phyloP scores from a whole-genome alignment of 2,113 vertebrate genomes.

The Scytalopus superciliaris region DNA sequence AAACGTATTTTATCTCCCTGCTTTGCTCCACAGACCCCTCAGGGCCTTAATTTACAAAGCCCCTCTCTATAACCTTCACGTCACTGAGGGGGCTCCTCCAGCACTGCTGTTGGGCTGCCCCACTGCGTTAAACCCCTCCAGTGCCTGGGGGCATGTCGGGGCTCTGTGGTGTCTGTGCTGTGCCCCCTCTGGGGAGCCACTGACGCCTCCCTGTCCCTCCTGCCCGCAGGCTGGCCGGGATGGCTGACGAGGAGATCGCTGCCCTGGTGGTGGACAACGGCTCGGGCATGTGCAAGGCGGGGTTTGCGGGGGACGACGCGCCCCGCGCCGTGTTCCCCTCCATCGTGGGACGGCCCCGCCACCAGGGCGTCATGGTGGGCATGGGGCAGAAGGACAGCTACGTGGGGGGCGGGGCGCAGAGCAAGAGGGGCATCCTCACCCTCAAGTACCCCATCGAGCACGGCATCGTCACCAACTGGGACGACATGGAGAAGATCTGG shows the following conservation, averaged over 20 bases:
- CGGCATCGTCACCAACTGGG: constrained; percentile 71
- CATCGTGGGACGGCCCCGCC: constrained; percentile 73
- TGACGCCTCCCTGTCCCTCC: accelerated
- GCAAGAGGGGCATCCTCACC: constrained; percentile 76
- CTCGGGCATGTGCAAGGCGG: constrained; percentile 73
- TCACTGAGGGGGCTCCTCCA: not conserved
- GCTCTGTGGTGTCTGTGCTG: not conserved
- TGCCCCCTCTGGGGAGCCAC: accelerated
- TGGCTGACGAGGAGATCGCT: constrained; percentile 67
- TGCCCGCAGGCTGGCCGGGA: not conserved
- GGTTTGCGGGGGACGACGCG: constrained; percentile 70
- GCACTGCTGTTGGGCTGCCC: accelerated
- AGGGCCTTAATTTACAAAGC: accelerated
- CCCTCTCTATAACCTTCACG: accelerated
- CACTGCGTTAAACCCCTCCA: accelerated
- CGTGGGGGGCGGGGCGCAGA: constrained; percentile 76
- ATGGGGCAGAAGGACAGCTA: constrained; percentile 77
- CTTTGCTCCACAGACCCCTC: not conserved
- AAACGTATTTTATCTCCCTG: accelerated
- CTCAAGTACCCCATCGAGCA: constrained; percentile 74
- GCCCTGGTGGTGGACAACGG: constrained; percentile 77
- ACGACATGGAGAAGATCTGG: constrained; percentile 85
- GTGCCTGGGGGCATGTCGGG: accelerated
- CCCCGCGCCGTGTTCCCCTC: constrained; percentile 73
- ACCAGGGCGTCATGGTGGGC: constrained; percentile 75